Evolutionary conservation across 2,797 vertebrate genomes (phyloP).

Genomic region (Darevskia nairensis): DNA sequence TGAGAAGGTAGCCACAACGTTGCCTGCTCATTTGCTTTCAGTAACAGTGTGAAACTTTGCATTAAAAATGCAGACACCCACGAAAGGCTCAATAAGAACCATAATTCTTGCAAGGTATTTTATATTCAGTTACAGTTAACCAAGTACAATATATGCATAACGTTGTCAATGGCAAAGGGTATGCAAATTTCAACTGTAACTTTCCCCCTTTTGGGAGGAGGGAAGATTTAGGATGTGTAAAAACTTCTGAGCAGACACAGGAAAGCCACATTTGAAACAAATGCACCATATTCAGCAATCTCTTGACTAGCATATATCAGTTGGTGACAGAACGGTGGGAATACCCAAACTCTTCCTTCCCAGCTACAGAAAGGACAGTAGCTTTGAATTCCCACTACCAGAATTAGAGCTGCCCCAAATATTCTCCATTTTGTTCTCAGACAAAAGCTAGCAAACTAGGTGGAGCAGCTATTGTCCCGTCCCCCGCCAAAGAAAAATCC

Average conservation of each 20-base stretch:
- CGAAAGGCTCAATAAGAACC: neutral
- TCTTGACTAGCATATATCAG: neutral
- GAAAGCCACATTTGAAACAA: neutral
- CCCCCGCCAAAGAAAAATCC: neutral
- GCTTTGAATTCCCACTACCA: neutral
- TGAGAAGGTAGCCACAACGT: neutral
- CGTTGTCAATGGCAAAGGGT: neutral
- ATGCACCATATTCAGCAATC: neutral
- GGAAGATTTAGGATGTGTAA: neutral
- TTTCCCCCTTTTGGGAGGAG: neutral
- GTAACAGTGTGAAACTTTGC: neutral
- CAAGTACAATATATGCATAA: neutral
- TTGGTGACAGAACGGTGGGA: neutral
- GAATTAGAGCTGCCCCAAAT: neutral
- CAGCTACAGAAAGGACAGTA: neutral
- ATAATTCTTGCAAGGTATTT: neutral
- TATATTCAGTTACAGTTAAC: neutral
- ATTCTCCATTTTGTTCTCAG: neutral
- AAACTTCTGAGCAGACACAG: neutral
- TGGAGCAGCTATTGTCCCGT: neutral
- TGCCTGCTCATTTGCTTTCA: neutral
- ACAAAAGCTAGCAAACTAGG: neutral
- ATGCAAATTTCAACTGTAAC: neutral
- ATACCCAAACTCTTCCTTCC: neutral
- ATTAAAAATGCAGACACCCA: neutral